phyloP scores from a whole-genome alignment of 2,888 invertebrate genomes.

The Himalopsyche kuldschensis region DNA sequence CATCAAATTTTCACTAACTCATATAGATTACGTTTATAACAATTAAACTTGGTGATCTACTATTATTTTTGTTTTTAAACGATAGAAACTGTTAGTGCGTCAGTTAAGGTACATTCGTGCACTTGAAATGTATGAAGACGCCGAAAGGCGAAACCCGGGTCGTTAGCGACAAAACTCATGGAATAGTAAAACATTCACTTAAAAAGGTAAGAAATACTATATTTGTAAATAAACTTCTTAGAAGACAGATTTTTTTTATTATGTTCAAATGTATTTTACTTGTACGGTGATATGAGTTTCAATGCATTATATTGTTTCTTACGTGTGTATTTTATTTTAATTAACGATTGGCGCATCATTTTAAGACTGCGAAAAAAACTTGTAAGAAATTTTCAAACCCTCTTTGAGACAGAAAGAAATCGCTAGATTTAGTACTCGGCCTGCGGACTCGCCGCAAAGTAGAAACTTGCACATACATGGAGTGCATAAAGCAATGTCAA shows the following conservation, averaged over 20 bases:
- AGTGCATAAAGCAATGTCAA: background rate
- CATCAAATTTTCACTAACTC: no score
- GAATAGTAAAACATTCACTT: no score
- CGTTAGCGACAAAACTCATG: no score
- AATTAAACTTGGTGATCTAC: no score
- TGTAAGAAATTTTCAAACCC: background rate
- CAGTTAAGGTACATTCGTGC: no score
- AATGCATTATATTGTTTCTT: background rate
- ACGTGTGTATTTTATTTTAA: background rate
- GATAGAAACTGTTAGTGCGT: no score
- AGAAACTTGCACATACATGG: background rate
- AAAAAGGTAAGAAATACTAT: no score
- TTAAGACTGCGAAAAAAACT: background rate
- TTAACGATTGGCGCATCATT: background rate
- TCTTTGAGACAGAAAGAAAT: background rate
- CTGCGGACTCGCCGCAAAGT: background rate
- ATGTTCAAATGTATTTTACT: background rate
- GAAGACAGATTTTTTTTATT: background rate
- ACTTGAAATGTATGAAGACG: no score
- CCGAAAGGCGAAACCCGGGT: no score
- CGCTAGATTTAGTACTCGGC: background rate
- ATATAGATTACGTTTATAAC: no score
- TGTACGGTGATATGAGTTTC: background rate
- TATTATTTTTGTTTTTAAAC: no score
- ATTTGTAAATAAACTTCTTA: no score